A percentile compares a stretch with the other conserved stretches of the same genome.
Evolutionary conservation across 2,113 vertebrate genomes (phyloP).

Genomic region (Chaetops frenatus): DNA sequence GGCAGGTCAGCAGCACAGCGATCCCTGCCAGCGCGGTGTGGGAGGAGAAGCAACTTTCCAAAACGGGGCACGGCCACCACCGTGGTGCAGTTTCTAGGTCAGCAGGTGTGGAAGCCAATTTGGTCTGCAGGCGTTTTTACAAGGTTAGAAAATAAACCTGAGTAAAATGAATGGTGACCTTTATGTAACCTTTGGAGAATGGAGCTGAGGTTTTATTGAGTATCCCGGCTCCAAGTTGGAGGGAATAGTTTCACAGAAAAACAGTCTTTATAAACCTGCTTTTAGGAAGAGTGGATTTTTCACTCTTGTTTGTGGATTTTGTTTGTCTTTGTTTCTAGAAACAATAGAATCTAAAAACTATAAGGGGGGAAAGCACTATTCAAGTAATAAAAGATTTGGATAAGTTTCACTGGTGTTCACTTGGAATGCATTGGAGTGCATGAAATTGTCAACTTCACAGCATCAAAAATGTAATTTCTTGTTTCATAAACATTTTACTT

Average conservation of each 20-base stretch:
- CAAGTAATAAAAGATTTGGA: neutral
- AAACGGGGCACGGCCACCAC: neutral
- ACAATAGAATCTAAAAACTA: neutral
- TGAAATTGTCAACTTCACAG: neutral
- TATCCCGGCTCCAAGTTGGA: neutral
- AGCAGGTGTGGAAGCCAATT: conserved; percentile 51
- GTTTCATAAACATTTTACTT: neutral
- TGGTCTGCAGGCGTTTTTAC: conserved; percentile 43
- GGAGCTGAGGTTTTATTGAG: conserved; percentile 29
- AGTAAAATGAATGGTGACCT: conserved; percentile 43
- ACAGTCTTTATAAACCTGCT: neutral
- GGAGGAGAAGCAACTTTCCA: neutral
- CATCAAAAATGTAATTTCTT: neutral
- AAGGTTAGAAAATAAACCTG: conserved; percentile 56
- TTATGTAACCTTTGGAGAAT: conserved; percentile 41
- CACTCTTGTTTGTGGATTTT: neutral
- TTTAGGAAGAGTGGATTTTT: neutral
- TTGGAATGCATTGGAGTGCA: neutral
- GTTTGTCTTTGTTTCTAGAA: neutral
- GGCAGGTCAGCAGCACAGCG: neutral
- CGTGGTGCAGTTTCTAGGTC: neutral
- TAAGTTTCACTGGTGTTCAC: neutral
- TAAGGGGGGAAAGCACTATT: neutral
- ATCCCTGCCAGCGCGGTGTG: neutral
- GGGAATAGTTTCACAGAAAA: neutral